Evolutionary conservation across 2,797 vertebrate genomes (phyloP).

Genomic region (Anabas testudineus): DNA sequence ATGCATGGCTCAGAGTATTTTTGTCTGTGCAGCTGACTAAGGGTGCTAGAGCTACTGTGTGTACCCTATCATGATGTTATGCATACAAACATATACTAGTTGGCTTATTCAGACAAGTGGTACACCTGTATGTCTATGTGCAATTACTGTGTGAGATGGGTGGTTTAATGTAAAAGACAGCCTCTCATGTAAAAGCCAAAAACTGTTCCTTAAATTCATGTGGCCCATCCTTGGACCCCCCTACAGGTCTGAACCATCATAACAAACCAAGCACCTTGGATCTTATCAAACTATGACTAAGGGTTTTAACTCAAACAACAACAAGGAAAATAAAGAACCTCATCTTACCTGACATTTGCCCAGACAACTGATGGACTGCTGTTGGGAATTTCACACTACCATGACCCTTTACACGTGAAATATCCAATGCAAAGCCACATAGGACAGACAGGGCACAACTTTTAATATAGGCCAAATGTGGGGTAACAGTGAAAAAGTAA

Average conservation of each 20-base stretch:
- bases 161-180: constrained; percentile 18
- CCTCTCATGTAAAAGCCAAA: not conserved
- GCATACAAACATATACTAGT: constrained; percentile 1
- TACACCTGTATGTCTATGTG: not conserved
- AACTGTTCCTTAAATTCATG: constrained; percentile 12
- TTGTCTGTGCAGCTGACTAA: not conserved
- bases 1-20: not conserved
- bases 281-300: constrained; percentile 13
- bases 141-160: constrained; percentile 15
- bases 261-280: constrained; percentile 9
- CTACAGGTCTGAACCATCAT: constrained; percentile 2
- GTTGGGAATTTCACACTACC: not conserved
- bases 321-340: not conserved
- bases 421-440: not conserved
- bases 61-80: not conserved
- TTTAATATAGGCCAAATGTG: constrained; percentile 4
- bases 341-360: not conserved
- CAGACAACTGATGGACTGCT: not conserved
- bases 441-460: not conserved
- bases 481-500: too few relatives aligned
- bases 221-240: not conserved
- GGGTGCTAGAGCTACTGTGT: not conserved
- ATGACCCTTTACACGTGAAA: not conserved
- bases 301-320: constrained; percentile 4
- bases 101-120: not conserved